Base-by-base conservation (phyloP, 2,797 vertebrate genomes). In the Ctenopoma multispine region DNA sequence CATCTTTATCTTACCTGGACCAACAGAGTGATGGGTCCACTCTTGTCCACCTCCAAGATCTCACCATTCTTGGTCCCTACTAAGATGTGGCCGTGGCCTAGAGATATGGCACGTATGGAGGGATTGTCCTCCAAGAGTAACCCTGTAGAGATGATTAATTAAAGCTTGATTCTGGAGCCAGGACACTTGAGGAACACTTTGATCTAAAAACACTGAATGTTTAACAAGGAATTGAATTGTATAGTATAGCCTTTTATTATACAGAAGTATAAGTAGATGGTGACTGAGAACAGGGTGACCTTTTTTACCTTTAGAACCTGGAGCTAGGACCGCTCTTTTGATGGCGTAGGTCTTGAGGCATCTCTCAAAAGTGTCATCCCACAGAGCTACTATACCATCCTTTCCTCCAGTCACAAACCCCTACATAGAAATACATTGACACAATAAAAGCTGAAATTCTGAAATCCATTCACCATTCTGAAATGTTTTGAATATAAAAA, bases 371-470 rank as follows among this genome's bases (percentile, higher is more conserved):
- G 96, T 96, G 84, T 99, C 98, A 0, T 99, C 98, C 98, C 98
- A 99, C 72, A 99, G 94, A 89, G 97, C 97, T 4, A 99, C 96
- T 14, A 99, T 92, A 8, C 98, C 98, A 67, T 99, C 98, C 84
- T 99, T 99, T 54, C 98, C 98, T 86, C 98, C 98, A 17, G 98
- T 99, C 78, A 99, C 96, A 90, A 99, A 99, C 43, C 98, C 98
- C 98, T 99, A 68, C 1, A 20, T 53, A n/a, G 43, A 61, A 55
- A 58, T 31, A 70, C 27, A 31, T 34, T 36, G 34, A 7, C 64
- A 82, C 59, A 57, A 57, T 80, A 73, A 61, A 63, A 57, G 34
- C 60, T 34, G 31, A 34, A 9, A 34, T 7, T 7, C 24, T 27
- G 24, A 27, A 27, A 27, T 29, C 5, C 27, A 29, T 29, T 29